These are phyloP conservation scores for Xiphophorus birchmanni DNA, from an alignment of 2,797 vertebrate genomes.

Conservation along the genomic window DNA sequence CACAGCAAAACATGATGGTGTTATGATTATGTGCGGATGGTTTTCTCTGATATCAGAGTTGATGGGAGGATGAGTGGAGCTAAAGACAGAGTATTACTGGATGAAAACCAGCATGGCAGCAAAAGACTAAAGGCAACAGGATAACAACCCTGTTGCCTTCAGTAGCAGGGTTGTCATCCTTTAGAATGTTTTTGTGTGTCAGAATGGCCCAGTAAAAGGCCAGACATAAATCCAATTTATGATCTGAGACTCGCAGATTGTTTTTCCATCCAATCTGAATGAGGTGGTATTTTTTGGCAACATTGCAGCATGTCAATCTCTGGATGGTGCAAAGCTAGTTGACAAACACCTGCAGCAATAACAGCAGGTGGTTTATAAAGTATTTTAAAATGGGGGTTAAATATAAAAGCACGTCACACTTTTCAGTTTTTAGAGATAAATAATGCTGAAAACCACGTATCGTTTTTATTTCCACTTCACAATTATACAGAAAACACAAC, in stretches of 20 bases:
- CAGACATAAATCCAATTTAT: background rate
- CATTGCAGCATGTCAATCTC: background rate
- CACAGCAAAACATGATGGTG: too few relatives aligned
- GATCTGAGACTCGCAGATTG: background rate
- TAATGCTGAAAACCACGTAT: background rate
- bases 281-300: background rate
- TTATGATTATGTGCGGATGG: too few relatives aligned
- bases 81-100: background rate
- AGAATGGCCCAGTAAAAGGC: background rate
- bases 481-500: background rate
- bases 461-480: background rate
- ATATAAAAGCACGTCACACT: background rate
- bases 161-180: too few relatives aligned
- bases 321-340: background rate
- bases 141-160: background rate
- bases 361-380: too few relatives aligned
- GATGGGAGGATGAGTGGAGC: background rate
- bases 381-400: too few relatives aligned
- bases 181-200: background rate
- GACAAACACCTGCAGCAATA: background rate
- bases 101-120: background rate
- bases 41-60: background rate
- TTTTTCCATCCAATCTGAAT: background rate
- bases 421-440: background rate
- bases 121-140: background rate